A percentile compares a stretch with the other conserved stretches of the same genome.
These are phyloP conservation scores for Melanocharis versteri DNA, from an alignment of 2,113 vertebrate species.

Conservation along the genomic window DNA sequence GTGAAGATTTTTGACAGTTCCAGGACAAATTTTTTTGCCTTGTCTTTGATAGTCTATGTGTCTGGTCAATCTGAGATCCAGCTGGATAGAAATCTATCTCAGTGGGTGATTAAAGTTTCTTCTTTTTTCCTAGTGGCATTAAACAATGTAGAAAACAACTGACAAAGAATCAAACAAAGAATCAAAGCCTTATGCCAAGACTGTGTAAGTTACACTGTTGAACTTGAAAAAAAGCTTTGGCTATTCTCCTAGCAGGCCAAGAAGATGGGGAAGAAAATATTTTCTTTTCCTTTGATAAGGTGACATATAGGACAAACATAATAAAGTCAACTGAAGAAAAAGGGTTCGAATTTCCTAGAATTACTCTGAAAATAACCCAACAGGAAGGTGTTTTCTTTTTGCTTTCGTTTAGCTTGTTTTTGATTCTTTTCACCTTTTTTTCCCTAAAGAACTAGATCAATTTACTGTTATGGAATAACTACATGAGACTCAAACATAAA, in stretches of 20 bases:
- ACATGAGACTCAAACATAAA: not conserved
- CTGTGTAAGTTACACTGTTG: not conserved
- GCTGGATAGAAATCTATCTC: not conserved
- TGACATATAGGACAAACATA: not conserved
- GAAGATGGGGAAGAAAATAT: not conserved
- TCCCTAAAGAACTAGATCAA: not conserved
- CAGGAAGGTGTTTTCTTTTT: not conserved
- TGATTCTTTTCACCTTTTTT: not conserved
- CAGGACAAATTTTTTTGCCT: not conserved
- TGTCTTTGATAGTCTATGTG: not conserved
- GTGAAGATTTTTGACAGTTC: slow-evolving; percentile 16
- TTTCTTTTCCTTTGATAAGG: not conserved
- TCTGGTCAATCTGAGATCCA: not conserved
- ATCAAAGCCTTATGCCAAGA: not conserved
- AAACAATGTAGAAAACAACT: not conserved
- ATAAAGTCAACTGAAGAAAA: not conserved
- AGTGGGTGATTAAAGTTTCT: not conserved
- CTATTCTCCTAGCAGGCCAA: not conserved
- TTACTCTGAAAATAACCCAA: not conserved
- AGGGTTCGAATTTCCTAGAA: not conserved
- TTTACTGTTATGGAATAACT: not conserved
- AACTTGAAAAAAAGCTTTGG: not conserved
- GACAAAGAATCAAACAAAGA: not conserved
- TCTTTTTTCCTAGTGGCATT: not conserved
- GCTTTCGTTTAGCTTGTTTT: not conserved